Evolutionary conservation across 2,888 invertebrate species (phyloP), one percentile per base, ranked within the genome.

Genomic region (Smittia aterrima): DNA sequence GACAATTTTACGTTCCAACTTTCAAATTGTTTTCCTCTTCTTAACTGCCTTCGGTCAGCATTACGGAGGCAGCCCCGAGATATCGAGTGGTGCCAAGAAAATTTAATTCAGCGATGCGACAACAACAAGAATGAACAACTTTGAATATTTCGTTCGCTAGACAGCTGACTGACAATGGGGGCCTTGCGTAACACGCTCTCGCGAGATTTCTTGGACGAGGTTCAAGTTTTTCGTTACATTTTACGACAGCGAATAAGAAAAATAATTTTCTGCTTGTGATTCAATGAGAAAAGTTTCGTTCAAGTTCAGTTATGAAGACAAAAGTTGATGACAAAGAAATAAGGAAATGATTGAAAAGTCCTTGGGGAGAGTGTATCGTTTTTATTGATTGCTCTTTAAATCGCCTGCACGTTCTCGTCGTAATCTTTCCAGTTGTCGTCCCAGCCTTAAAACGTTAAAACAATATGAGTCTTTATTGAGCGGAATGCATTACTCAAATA

Each of bases 401-500:
- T 32, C 32, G 32, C 32, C 32, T 32, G 32, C 53, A 47, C 18
- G 18, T 47, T 47, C 11, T n/a, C 18, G 4, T 47, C 53, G 53
- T 47, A 47, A 47, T 47, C 53, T 47, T 16, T 47, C 53, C 53
- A 47, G 53, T 47, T 47, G 2, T 47, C 53, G 53, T 16, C 16
- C 11, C 18, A n/a, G 18, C 18, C 18, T 18, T 16, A 47, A 47
- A 7, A 9, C 4, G 9, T 7, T 7, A 38, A n/a, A 47, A 47
- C 53, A 47, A 47, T 47, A 47, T 47, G 53, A 18, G 53, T 7
- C 2, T 47, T 47, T 47, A 16, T 47, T 47, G n/a, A 18, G n/a
- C 18, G 53, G 53, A 47, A 47, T 47, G 53, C 53, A 47, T 47
- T 47, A n/a, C 18, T 47, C 53, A 47, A 47, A 47, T 18, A 47